Base-by-base conservation (phyloP, 2,888 invertebrate genomes). In the Epiblema foenella region DNA sequence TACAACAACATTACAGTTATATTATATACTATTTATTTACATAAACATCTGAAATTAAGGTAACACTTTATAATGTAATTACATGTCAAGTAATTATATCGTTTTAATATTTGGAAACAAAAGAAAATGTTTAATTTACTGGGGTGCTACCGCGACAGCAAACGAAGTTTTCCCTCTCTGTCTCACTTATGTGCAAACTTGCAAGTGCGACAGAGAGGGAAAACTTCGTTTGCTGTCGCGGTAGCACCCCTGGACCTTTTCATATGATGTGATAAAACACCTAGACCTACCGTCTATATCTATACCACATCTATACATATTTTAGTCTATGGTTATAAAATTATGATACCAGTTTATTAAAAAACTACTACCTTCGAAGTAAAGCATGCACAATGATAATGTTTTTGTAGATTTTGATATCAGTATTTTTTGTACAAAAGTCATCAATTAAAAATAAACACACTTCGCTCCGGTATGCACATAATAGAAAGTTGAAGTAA, bases 341-440 rank as follows among this genome's bases (percentile, higher is more conserved):
- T 33, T 60, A 58, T 37, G 49, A 18, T 56, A 56, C 62, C 29
- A 46, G 20, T 15, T 18, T 37, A 29, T 49, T 11, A 8, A 59
- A 56, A 54, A 56, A 24, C 63, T 63, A 52, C 63, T 52, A 37
- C 29, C 52, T 3, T 10, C 15, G 63, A 37, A 37, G 15, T 42
- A 29, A 46, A 42, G 12, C 0, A 39, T 10, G 9, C 18, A 5
- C 18, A 54, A 24, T 24, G 24, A 24, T 1, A 24, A 24, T 24
- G 24, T 24, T 24, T 10, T 11, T 12, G 20, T 20, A 52, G 11
- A 18, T 24, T 33, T 33, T 33, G 9, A 33, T 33, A 5, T 33
- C 2, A 1, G 24, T 24, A 24, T 24, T 24, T n/a, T 24, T 24
- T 33, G 5, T 33, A 33, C 33, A 33, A 33, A 33, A 33, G 9